Percentiles rank a stretch among this genome's conserved stretches.
phyloP scores from a whole-genome alignment of 2,113 vertebrate genomes.

The Podarcis raffonei region DNA sequence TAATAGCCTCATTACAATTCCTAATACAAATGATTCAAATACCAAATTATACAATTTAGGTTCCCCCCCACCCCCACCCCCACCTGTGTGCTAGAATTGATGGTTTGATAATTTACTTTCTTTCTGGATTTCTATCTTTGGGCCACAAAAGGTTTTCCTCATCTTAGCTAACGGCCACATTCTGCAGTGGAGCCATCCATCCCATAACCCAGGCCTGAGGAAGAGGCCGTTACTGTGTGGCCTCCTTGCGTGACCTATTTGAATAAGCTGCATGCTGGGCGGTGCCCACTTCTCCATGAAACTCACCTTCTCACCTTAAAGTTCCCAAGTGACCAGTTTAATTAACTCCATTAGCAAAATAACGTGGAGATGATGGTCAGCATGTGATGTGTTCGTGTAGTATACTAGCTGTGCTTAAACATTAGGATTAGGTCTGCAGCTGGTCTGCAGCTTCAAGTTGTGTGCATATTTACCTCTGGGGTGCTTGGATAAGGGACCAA shows the following conservation, averaged over 20 bases:
- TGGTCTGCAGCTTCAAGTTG: not conserved
- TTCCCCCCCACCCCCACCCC: too few species aligned
- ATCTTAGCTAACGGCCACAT: too few species aligned
- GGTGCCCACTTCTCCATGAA: not conserved
- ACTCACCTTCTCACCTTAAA: not conserved
- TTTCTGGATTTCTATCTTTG: too few species aligned
- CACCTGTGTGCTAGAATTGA: too few species aligned
- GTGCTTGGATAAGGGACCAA: not conserved
- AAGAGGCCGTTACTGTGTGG: not conserved
- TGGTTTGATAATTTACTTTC: too few species aligned
- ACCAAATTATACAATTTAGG: too few species aligned
- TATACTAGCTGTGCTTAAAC: not conserved
- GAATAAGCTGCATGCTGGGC: not conserved
- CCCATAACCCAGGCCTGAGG: not conserved
- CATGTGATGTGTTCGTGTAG: not conserved
- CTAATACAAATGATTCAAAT: too few species aligned
- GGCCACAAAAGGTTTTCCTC: too few species aligned
- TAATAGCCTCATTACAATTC: too few species aligned
- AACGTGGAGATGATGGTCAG: not conserved
- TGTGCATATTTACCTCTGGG: not conserved
- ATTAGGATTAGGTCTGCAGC: not conserved
- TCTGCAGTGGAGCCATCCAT: not conserved
- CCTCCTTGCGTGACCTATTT: not conserved
- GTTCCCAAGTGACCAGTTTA: not conserved
- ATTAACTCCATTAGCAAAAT: not conserved